Base-by-base conservation (phyloP, 1,140 invertebrate genomes). In the Atopsyche davidsoni region DNA sequence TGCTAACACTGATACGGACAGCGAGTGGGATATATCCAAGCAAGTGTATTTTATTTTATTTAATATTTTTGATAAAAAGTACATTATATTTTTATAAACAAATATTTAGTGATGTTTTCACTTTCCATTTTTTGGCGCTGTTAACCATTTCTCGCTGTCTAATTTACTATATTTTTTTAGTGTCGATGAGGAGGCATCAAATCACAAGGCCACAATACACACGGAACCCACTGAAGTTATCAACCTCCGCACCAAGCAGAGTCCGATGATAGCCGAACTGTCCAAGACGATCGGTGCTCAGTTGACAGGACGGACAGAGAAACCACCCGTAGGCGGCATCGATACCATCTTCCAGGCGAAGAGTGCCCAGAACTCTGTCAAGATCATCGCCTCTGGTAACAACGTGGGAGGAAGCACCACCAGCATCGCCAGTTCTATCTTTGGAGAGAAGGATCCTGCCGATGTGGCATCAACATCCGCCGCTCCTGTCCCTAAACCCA, bases 21-120 rank as follows among this genome's bases (percentile, higher is more conserved):
- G 67, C 51, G 72, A 77, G 55, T 75, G 69, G 68, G 70, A 75
- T 56, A 65, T 71, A 58, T 73, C 72, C 4, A 78, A 75, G 76
- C 78, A 63, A 35, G 57, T 53, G n/a, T n/a, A n/a, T n/a, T n/a
- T n/a, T n/a, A n/a, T n/a, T n/a, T n/a, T 32, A 22, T 9, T 38
- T 21, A 2, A 21, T 13, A 19, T 16, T 16, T 25, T 16, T 17
- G 17, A 17, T 38, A 2, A 38, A 10, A 2, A 2, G 22, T 50
- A 25, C 16, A 36, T 19, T 49, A 32, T 28, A 38, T 19, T 47
- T 1, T n/a, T n/a, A n/a, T n/a, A n/a, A n/a, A n/a, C n/a, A n/a
- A n/a, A n/a, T n/a, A n/a, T n/a, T n/a, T n/a, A n/a, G n/a, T n/a
- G n/a, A n/a, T n/a, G n/a, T n/a, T n/a, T n/a, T n/a, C n/a, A n/a